Evolutionary conservation across 1,140 invertebrate species (phyloP).

Genomic region (Laupala kohalensis): DNA sequence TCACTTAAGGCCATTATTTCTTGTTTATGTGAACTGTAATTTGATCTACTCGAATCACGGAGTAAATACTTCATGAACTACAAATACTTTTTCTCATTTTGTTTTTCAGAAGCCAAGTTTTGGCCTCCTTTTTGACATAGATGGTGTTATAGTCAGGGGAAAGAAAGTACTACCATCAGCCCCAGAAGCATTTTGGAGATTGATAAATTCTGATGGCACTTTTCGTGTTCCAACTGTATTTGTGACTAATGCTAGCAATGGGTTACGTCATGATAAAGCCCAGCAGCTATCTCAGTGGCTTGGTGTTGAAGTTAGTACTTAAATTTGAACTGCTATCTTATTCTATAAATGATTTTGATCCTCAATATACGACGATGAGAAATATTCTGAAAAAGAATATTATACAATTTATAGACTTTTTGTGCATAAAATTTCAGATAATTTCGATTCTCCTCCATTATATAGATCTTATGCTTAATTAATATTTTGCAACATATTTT

Average conservation of each 20-base stretch:
- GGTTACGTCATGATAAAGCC: constrained; percentile 43
- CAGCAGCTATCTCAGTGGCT: constrained; percentile 48
- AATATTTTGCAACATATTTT: no score
- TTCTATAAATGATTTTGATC: neutral
- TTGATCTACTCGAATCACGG: no score
- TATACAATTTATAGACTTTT: no score
- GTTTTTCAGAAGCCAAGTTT: constrained; percentile 31
- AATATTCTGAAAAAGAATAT: no score
- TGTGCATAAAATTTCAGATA: no score
- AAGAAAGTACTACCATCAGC: constrained; percentile 47
- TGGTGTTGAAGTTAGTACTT: constrained; percentile 35
- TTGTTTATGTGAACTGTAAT: no score
- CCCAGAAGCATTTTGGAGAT: constrained; percentile 36
- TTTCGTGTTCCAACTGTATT: constrained; percentile 54
- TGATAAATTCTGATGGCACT: constrained; percentile 40
- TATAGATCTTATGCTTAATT: no score
- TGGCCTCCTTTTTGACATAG: constrained; percentile 58
- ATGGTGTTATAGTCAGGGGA: constrained; percentile 56
- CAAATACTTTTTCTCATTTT: neutral
- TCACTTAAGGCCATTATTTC: no score
- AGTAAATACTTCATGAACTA: no score
- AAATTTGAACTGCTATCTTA: neutral
- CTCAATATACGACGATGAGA: no score
- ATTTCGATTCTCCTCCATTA: no score
- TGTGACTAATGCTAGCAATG: constrained; percentile 55